Conservation (phyloP, 2,888 invertebrate species). For the Lycia hirtaria region DNA sequence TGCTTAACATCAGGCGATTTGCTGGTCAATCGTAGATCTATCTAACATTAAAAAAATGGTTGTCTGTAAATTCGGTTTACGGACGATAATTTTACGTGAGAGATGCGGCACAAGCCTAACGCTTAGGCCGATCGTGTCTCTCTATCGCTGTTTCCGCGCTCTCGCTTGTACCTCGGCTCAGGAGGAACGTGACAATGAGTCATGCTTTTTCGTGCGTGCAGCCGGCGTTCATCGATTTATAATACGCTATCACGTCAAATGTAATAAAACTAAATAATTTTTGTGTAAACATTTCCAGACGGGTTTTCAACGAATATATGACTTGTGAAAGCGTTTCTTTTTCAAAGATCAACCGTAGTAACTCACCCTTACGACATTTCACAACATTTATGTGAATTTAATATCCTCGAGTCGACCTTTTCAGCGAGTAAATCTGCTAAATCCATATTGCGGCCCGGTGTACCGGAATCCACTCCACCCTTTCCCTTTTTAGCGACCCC, state of each 20-base stretch:
- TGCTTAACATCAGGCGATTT: no score
- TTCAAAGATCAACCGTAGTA: neutral
- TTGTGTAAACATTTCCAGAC: neutral
- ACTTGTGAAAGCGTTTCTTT: neutral
- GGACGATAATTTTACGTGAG: no score
- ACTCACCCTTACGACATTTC: conserved; percentile 5
- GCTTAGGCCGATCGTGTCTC: no score
- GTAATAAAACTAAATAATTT: neutral
- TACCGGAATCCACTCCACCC: conserved; percentile 24
- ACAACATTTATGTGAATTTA: conserved; percentile 23
- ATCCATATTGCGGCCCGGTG: conserved; percentile 18
- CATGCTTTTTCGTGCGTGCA: no score
- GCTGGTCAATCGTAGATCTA: no score
- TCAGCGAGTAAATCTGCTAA: conserved; percentile 29
- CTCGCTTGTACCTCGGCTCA: no score
- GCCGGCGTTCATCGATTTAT: no score
- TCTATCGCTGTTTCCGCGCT: no score
- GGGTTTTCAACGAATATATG: neutral
- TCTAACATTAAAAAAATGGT: no score
- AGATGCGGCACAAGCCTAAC: no score
- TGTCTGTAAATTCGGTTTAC: no score
- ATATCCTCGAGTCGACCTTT: conserved; percentile 14
- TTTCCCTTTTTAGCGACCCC: conserved; percentile 19
- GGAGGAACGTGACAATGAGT: no score
- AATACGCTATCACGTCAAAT: neutral